Evolutionary conservation across 2,113 vertebrate genomes (phyloP).

Genomic region (Puma concolor): DNA sequence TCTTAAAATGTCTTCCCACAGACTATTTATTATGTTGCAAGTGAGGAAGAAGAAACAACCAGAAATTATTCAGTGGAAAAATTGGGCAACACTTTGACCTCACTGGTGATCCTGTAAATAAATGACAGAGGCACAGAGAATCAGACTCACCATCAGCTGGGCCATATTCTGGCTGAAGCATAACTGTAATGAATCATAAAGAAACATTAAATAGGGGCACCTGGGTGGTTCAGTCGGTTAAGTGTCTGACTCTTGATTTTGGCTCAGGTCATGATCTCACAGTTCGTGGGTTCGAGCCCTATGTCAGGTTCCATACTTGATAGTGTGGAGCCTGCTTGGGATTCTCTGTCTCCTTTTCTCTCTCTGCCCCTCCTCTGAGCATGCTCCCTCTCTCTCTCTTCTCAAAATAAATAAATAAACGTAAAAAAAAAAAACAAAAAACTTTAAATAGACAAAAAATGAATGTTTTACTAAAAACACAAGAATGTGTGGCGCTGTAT

Average conservation of each 20-base stretch:
- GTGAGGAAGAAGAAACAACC: background rate
- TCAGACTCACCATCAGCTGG: accelerated
- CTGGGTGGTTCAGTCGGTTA: no score
- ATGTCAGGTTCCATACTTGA: no score
- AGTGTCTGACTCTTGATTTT: no score
- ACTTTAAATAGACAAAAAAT: background rate
- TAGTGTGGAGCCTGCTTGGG: no score
- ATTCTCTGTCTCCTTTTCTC: no score
- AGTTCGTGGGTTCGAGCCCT: no score
- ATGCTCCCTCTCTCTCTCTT: no score
- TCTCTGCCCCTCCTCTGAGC: no score
- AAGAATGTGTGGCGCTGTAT: background rate
- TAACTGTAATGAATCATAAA: background rate
- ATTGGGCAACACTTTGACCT: background rate
- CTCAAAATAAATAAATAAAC: no score
- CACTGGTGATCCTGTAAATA: no score
- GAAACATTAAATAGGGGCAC: background rate
- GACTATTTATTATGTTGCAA: background rate
- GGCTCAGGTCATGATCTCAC: no score
- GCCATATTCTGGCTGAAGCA: background rate
- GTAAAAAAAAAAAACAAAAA: background rate
- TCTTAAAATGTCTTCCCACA: background rate
- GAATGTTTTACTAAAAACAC: background rate
- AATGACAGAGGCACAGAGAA: no score
- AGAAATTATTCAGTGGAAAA: background rate